Evolutionary conservation across 2,888 invertebrate species (phyloP), one percentile per base, ranked within the genome.

Genomic region (Camponotus fellah): DNA sequence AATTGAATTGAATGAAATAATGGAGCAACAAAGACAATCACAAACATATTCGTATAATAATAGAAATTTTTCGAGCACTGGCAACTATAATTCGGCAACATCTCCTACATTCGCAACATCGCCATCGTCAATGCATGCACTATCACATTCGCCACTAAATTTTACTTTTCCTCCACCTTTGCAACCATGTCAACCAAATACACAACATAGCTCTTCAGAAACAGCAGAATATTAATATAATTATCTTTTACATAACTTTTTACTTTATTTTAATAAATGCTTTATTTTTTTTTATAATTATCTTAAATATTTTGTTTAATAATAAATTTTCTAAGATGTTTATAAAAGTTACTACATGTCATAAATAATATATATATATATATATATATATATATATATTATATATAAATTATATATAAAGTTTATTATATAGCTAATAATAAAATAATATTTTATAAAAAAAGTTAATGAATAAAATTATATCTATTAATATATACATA

Each of bases 1-100:
- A 53, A 32, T 71, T 34, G 69, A 71, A 71, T 10, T 71, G 5
- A 71, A 26, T 71, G 17, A 43, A 71, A 71, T 71, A 21, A 71
- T 71, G 69, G 43, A 66, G 12, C 66, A 40, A 66, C 40, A 37
- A 66, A 40, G 21, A 10, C 56, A 56, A 56, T 56, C 9, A 9
- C 56, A 21, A 56, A 21, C 0, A 56, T 21, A 56, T 21, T n/a
- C n/a, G n/a, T n/a, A n/a, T n/a, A 56, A 56, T 56, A 56, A 56
- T 56, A 56, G n/a, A 56, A 2, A 56, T 21, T 56, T 9, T 56
- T 56, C 8, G n/a, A n/a, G n/a, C 49, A 49, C n/a, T 49, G 17
- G 5, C 17, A 17, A 49, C 17, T 49, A 49, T 49, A 17, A 49
- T 49, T 49, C n/a, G 5, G 49, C 17, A 49, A 17, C 49, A 49